Evolutionary conservation across 2,888 invertebrate species (phyloP).

Genomic region (Torymus texanus): DNA sequence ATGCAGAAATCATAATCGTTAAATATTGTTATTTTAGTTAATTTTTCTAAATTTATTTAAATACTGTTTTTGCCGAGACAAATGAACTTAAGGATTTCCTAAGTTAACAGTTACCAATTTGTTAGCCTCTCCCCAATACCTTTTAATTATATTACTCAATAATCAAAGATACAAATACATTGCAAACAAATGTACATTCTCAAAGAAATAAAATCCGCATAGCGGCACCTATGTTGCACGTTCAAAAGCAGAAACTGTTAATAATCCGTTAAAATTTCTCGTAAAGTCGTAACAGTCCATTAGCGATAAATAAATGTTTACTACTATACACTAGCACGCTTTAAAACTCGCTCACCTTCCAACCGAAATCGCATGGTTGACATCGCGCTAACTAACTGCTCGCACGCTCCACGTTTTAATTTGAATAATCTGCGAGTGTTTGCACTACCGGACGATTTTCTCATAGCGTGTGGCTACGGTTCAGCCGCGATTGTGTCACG

Average conservation of each 20-base stretch:
- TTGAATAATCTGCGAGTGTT: slow-evolving; percentile 8
- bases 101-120: too few relatives aligned
- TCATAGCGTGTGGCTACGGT: background rate
- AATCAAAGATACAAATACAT: too few relatives aligned
- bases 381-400: background rate
- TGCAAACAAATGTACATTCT: too few relatives aligned
- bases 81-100: too few relatives aligned
- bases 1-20: too few relatives aligned
- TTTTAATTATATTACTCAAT: too few relatives aligned
- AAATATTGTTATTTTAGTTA: too few relatives aligned
- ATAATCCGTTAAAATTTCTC: slow-evolving; percentile 23
- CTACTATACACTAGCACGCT: background rate
- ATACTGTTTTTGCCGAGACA: too few relatives aligned
- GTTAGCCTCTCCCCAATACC: too few relatives aligned
- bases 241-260: slow-evolving; percentile 7
- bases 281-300: slow-evolving; percentile 1
- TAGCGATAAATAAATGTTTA: slow-evolving; percentile 28
- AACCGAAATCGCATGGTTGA: background rate
- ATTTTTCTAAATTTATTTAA: too few relatives aligned
- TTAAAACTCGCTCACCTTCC: background rate
- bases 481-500: slow-evolving; percentile 47
- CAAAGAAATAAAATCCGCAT: background rate
- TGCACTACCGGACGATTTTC: slow-evolving; percentile 9
- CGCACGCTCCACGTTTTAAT: background rate
- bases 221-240: background rate